A percentile compares a stretch with the other conserved stretches of the same genome.
These are phyloP conservation scores for Asarcornis scutulata DNA, from an alignment of 2,113 vertebrate genomes.

Conservation along the genomic window DNA sequence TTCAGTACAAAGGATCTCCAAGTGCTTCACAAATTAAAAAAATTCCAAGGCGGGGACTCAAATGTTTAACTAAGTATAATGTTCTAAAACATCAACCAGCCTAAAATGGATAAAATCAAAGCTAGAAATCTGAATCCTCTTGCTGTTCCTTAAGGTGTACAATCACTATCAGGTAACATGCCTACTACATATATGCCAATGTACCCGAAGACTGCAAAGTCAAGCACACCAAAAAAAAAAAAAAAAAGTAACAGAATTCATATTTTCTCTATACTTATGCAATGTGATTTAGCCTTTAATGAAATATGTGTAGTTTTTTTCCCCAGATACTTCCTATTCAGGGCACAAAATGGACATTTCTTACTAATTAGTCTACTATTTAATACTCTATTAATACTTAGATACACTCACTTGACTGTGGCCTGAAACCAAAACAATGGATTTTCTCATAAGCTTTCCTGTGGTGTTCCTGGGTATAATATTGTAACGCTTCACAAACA, in stretches of 20 bases:
- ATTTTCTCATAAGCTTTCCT: neutral
- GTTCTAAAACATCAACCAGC: neutral
- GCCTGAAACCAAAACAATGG: neutral
- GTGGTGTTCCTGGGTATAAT: neutral
- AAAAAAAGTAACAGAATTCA: neutral
- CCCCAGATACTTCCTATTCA: neutral
- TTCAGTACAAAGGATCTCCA: conserved; percentile 23
- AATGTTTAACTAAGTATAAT: neutral
- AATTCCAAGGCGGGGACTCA: neutral
- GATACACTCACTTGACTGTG: neutral
- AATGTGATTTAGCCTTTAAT: neutral
- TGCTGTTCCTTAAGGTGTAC: neutral
- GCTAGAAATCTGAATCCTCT: neutral
- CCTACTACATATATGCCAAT: neutral
- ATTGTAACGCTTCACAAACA: neutral
- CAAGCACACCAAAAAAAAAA: neutral
- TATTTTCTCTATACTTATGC: neutral
- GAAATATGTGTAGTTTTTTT: neutral
- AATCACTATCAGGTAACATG: neutral
- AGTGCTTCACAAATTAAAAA: neutral
- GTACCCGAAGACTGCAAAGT: neutral
- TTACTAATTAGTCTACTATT: neutral
- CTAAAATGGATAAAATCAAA: neutral
- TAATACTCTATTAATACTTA: neutral
- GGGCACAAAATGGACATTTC: neutral